Base-by-base conservation (phyloP, 2,888 invertebrate genomes). In the Drosophila dives region DNA sequence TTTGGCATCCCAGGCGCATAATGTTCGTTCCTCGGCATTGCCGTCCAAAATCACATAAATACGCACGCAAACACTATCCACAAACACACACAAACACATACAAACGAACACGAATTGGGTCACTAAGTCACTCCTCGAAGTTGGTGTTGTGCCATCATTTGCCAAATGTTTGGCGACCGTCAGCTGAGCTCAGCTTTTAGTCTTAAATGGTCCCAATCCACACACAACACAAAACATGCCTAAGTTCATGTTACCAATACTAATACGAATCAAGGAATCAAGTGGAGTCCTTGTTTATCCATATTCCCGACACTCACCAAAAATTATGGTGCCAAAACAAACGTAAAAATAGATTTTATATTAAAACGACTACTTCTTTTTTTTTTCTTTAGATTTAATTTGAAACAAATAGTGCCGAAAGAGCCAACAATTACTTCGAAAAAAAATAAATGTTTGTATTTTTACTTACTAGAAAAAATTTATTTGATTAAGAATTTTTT, bases 131-230 rank as follows among this genome's bases (percentile, higher is more conserved):
- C 42, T 40, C 1, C 60, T 48, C 53, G 64, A 70, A 72, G 72
- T 79, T 79, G 81, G 69, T 79, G 72, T 67, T 66, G 69, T 76
- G 81, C 68, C 81, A 72, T 80, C 77, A 64, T 67, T 80, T 71
- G 68, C 65, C 70, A 73, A 80, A 80, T 77, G 77, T 70, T 70
- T 77, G 77, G 48, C 70, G 51, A 73, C 64, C 59, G 65, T 68
- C 81, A 77, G 80, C 80, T 80, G 81, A 77, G 81, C 81, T 81
- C 77, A 77, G 81, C 80, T 80, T 81, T 77, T 81, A 71, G 80
- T 65, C 42, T 61, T 50, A 64, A 75, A 78, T 75, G 79, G 56
- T 65, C 59, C 53, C 68, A 65, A 69, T 61, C 62, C 63, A 63
- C 59, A 76, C 60, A 40, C 56, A 55, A 33, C 60, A 33, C 60